Base-by-base conservation (phyloP, 2,113 vertebrate species). In the Gopherus evgoodei region DNA sequence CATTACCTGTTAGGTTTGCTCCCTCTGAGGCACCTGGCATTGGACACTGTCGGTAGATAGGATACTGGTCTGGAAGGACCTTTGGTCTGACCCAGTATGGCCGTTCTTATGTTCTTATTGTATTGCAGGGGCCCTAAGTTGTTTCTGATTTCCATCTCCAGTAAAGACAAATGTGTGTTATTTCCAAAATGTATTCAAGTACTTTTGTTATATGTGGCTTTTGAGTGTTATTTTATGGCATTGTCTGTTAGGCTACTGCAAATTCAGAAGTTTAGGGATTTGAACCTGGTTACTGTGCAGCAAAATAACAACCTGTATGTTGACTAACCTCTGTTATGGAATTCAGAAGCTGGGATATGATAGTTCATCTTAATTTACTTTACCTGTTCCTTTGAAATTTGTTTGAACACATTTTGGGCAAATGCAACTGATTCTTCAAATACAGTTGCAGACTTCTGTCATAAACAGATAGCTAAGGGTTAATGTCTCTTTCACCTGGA, bases 101-200 rank as follows among this genome's bases (percentile, higher is more conserved):
- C 50, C 13, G 3, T 49, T 49, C 49, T 47, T 47, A 47, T 47
- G 12, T 50, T 50, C 49, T 50, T 50, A 50, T 86, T 95, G 82
- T 92, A 80, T 95, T 92, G 87, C 92, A 72, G 0, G 21, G 90
- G 95, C 84, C 90, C 87, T 27, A 72, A 92, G 75, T 90, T 95
- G 92, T 92, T 50, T 87, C 94, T 95, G 90, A 88, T 54, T 97
- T 95, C 95, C 84, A 8, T 91, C 92, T 97, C 89, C 96, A 91
- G 92, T 89, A 95, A 95, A 95, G 19, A 94, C 56, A 57, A 57
- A 27, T 21, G 53, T 54, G 21, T 21, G 22, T 54, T 54, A 22
- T 54, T 21, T 54, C 19, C 21, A 54, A 54, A 54, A 54, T 54
- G 21, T 54, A 57, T 93, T 94, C 65, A 11, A 38, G 35, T 92